These are phyloP conservation scores for Mycteria americana DNA, from an alignment of 2,797 vertebrate genomes.

Conservation along the genomic window DNA sequence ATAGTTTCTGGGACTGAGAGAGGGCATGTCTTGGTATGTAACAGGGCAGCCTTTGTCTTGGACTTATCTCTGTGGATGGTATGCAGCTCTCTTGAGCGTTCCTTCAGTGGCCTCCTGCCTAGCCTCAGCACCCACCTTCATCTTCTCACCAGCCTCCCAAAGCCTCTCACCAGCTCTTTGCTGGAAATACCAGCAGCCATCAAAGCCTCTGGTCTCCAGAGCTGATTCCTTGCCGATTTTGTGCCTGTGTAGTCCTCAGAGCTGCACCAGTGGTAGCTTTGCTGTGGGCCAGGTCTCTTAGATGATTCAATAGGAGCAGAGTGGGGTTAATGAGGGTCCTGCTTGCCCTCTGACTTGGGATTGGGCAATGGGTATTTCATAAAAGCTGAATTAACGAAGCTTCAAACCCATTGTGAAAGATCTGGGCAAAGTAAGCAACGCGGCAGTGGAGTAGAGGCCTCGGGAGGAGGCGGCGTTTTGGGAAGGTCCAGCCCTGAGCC, in stretches of 20 bases:
- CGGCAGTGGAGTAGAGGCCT: accelerated
- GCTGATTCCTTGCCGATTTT: neutral
- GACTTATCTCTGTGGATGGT: neutral
- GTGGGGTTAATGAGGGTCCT: neutral
- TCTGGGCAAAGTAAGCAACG: neutral
- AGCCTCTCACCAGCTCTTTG: neutral
- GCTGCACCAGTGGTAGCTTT: neutral
- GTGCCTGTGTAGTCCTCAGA: neutral
- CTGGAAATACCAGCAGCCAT: neutral
- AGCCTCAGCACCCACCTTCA: neutral
- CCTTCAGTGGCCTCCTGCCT: neutral
- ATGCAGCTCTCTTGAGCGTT: neutral
- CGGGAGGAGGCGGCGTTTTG: neutral
- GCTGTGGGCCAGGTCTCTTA: neutral
- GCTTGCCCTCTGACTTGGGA: neutral
- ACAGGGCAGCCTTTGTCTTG: neutral
- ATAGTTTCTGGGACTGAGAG: neutral
- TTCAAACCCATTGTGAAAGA: neutral
- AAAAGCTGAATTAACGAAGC: neutral
- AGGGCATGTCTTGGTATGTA: neutral
- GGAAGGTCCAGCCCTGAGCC: too few relatives aligned
- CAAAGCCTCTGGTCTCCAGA: neutral
- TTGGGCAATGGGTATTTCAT: neutral
- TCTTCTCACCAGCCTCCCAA: neutral
- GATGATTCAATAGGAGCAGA: neutral